phyloP scores from a whole-genome alignment of 2,797 vertebrate species.

The Erithacus rubecula region DNA sequence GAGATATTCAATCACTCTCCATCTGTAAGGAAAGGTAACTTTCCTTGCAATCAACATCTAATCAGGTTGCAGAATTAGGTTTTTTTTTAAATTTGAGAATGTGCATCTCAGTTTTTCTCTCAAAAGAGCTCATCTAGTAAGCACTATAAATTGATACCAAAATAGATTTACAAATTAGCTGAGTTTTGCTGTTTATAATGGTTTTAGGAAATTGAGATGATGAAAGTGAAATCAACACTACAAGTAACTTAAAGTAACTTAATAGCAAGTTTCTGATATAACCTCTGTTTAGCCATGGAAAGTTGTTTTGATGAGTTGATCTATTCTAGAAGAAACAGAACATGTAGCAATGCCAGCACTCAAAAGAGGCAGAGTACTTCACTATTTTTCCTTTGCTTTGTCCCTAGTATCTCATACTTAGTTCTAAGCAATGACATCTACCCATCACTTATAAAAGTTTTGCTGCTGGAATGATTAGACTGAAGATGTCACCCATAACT shows the following conservation, averaged over 20 bases:
- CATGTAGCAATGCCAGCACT: background rate
- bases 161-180: background rate
- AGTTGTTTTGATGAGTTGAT: background rate
- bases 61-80: background rate
- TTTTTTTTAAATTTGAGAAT: background rate
- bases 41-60: background rate
- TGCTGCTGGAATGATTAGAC: background rate
- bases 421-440: background rate
- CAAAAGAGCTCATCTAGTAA: background rate
- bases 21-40: background rate
- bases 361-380: background rate
- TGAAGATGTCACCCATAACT: background rate
- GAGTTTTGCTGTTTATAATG: background rate
- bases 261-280: background rate
- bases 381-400: background rate
- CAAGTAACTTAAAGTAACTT: background rate
- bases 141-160: background rate
- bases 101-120: background rate
- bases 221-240: background rate
- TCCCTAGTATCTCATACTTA: accelerated
- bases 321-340: background rate
- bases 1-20: background rate
- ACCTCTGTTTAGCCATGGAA: background rate
- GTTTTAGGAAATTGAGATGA: background rate
- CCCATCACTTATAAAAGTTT: background rate